These are phyloP conservation scores for Notothenia coriiceps DNA, from an alignment of 2,113 vertebrate species.

Conservation along the genomic window DNA sequence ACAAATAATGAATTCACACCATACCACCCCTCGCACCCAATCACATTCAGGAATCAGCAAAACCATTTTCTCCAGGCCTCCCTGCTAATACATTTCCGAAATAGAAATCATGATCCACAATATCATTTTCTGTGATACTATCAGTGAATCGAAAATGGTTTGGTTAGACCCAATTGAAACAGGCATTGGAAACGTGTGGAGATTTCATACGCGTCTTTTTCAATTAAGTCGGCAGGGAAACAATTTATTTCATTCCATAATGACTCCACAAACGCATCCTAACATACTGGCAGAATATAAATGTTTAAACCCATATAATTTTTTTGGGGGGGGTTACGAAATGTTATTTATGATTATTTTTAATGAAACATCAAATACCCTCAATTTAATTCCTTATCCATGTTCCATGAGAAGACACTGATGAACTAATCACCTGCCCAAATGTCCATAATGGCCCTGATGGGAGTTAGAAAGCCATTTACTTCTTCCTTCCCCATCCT, in stretches of 20 bases:
- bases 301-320: conserved; percentile 16
- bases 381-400: conserved; percentile 37
- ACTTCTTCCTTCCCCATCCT: conserved; percentile 20
- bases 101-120: conserved; percentile 71
- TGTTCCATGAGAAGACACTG: conserved; percentile 30
- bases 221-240: conserved; percentile 54
- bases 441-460: conserved; percentile 56
- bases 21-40: conserved; percentile 61
- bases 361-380: conserved; percentile 40
- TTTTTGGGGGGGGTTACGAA: neutral
- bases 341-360: conserved; percentile 50
- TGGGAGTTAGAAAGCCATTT: conserved; percentile 69
- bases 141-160: conserved; percentile 58
- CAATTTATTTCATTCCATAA: conserved; percentile 16
- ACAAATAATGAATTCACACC: conserved; percentile 76
- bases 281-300: conserved; percentile 1
- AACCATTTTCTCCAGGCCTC: conserved; percentile 63
- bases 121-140: conserved; percentile 66
- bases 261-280: conserved; percentile 12
- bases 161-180: neutral
- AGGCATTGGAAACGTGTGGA: conserved; percentile 26
- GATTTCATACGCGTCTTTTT: conserved; percentile 45
- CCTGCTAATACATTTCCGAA: conserved; percentile 59
- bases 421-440: conserved; percentile 58
- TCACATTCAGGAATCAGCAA: conserved; percentile 72